Percentiles rank a stretch among this genome's conserved stretches.
phyloP scores from a whole-genome alignment of 2,797 vertebrate genomes.

The Propithecus deckenii region DNA sequence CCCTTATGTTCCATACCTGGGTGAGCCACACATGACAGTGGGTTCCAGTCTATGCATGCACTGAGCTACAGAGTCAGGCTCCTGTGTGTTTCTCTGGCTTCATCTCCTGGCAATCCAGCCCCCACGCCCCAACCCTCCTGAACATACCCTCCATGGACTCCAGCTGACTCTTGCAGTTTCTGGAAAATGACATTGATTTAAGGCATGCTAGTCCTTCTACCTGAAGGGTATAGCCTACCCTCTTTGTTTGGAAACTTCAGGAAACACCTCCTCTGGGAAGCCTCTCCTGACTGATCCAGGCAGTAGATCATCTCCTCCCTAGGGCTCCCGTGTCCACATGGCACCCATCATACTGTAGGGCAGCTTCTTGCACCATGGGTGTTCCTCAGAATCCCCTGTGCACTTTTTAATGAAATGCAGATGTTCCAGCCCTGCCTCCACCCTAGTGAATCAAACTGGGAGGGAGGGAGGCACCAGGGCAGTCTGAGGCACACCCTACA shows the following conservation, averaged over 20 bases:
- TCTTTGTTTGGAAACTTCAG: background rate
- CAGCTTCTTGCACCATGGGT: background rate
- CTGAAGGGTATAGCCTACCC: background rate
- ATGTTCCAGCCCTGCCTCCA: background rate
- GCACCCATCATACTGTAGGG: background rate
- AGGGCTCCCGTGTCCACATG: background rate
- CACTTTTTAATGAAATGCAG: background rate
- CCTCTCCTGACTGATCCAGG: background rate
- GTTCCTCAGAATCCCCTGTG: background rate
- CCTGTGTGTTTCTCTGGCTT: background rate
- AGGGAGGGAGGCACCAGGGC: background rate
- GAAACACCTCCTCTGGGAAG: background rate
- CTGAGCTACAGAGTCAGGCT: background rate
- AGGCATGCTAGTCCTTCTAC: background rate
- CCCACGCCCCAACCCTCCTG: background rate
- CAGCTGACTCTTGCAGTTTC: background rate
- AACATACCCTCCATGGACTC: background rate
- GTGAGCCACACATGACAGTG: accelerated
- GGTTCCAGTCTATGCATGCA: background rate
- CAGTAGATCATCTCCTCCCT: background rate
- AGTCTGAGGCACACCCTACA: background rate
- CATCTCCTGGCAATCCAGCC: background rate
- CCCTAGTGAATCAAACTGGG: background rate
- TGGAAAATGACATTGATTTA: background rate
- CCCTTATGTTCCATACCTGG: too few species aligned